Conservation (phyloP, 2,113 vertebrate genomes). For the Jacana jacana region DNA sequence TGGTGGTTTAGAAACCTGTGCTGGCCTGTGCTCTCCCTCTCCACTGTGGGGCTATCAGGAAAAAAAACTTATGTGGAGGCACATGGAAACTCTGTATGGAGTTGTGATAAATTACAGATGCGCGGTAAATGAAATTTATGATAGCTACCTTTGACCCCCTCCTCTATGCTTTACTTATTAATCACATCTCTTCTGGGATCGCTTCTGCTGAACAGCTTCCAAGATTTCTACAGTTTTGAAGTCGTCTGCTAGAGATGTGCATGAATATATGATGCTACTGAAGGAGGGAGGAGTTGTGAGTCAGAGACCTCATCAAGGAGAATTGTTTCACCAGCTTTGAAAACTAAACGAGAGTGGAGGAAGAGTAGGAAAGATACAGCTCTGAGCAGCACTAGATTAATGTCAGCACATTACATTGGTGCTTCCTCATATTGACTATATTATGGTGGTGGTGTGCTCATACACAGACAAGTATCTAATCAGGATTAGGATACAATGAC, state of each 20-base stretch:
- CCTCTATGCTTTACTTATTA: neutral
- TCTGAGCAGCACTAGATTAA: neutral
- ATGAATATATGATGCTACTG: neutral
- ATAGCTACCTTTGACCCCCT: constrained; percentile 5
- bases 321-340: neutral
- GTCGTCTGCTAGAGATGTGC: neutral
- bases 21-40: neutral
- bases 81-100: neutral
- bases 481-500: neutral
- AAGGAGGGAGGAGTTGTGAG: neutral
- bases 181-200: neutral
- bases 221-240: neutral
- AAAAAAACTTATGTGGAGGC: neutral
- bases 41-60: fast-evolving
- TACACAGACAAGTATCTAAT: neutral
- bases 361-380: neutral
- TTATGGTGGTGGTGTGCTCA: neutral
- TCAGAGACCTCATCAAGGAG: neutral
- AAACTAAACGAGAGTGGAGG: neutral
- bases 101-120: constrained; percentile 19
- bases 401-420: neutral
- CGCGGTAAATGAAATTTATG: constrained; percentile 13
- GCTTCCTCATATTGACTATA: neutral
- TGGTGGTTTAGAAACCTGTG: neutral
- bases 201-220: neutral